A percentile compares a stretch with the other conserved stretches of the same genome.
Evolutionary conservation across 2,113 vertebrate genomes (phyloP).

Genomic region (Myodes glareolus): DNA sequence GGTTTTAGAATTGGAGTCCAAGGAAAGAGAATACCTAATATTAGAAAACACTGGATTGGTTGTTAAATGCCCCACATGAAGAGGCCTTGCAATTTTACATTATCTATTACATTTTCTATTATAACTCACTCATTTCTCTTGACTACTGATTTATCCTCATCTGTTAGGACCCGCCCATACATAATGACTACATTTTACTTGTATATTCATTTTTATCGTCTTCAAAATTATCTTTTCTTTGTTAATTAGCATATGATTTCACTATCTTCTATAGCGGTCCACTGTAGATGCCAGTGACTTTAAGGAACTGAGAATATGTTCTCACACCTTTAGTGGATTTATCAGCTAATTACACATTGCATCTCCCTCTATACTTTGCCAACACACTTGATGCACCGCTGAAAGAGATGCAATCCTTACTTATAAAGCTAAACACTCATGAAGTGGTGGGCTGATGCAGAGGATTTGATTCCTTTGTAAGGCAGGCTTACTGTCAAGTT

Average conservation of each 20-base stretch:
- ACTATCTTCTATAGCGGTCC: neutral
- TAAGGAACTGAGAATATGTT: neutral
- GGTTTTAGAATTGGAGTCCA: neutral
- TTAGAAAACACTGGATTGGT: neutral
- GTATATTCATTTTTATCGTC: neutral
- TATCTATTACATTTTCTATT: neutral
- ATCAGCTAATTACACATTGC: neutral
- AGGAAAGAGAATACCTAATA: neutral
- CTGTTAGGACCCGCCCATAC: neutral
- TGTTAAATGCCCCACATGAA: neutral
- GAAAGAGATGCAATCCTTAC: slow-evolving; percentile 9
- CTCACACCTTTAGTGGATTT: neutral
- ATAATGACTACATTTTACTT: neutral
- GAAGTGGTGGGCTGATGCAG: neutral
- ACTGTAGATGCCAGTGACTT: neutral
- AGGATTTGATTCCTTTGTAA: slow-evolving; percentile 1
- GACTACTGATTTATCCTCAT: neutral
- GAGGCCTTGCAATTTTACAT: neutral
- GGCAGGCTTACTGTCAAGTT: neutral
- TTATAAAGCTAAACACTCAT: neutral
- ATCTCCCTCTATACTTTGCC: neutral
- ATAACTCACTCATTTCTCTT: neutral
- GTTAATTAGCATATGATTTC: neutral
- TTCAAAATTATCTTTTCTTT: neutral
- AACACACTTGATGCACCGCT: neutral